Conservation (phyloP, 2,888 invertebrate species). For the Scrobipalpa costella region DNA sequence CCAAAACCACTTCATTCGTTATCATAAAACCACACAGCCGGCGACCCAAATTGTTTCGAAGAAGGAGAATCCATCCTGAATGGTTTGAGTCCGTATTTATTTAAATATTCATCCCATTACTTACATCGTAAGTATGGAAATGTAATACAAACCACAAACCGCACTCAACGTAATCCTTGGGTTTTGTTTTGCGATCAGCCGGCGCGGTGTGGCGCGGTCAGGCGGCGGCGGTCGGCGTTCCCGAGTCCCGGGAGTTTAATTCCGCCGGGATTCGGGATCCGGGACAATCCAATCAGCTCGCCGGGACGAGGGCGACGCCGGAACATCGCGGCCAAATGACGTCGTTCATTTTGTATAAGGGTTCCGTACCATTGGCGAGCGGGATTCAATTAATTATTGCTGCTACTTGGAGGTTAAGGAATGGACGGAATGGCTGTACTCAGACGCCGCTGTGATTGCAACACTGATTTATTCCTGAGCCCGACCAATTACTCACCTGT, state of each 20-base stretch:
- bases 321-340: slow-evolving; percentile 38
- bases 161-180: slow-evolving; percentile 38
- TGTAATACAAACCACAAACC: slow-evolving; percentile 27
- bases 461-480: slow-evolving; percentile 10
- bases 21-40: slow-evolving; percentile 13
- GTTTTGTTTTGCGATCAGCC: slow-evolving; percentile 35
- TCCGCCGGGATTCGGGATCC: slow-evolving; percentile 35
- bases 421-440: slow-evolving; percentile 12
- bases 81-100: slow-evolving; percentile 7
- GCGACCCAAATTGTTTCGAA: background rate
- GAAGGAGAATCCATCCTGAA: slow-evolving; percentile 2
- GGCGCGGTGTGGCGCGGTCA: slow-evolving; percentile 20
- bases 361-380: slow-evolving; percentile 33
- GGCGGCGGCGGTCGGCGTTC: no score
- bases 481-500: slow-evolving; percentile 1
- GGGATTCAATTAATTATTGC: slow-evolving; percentile 60
- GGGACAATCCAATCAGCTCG: slow-evolving; percentile 50
- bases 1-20: background rate
- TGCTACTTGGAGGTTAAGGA: slow-evolving; percentile 36
- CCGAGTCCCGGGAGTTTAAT: slow-evolving; percentile 37
- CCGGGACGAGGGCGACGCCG: slow-evolving; percentile 36
- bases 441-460: slow-evolving; percentile 2
- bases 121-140: slow-evolving; percentile 27
- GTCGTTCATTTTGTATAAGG: slow-evolving; percentile 34
- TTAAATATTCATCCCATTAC: slow-evolving; percentile 24